These are phyloP conservation scores for Crematogaster levior DNA, from an alignment of 2,888 invertebrate genomes.

Conservation along the genomic window DNA sequence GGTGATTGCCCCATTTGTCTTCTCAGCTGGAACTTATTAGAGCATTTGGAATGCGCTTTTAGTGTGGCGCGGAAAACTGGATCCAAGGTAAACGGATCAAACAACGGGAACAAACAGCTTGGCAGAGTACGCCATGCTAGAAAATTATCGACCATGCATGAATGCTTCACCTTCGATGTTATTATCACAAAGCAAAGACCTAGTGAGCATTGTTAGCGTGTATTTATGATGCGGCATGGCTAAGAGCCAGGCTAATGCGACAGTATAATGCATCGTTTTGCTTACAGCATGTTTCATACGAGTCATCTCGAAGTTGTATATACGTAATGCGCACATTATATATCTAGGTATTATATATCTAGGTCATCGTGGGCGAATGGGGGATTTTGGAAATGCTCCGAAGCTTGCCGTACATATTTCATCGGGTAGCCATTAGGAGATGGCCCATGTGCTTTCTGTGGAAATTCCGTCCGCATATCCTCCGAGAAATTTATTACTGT, in stretches of 20 bases:
- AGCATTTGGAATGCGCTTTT: not conserved
- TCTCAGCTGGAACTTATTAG: conserved; percentile 21
- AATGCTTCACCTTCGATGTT: conserved; percentile 41
- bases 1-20: conserved; percentile 22
- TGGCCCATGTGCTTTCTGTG: not conserved
- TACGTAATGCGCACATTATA: conserved; percentile 35
- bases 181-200: conserved; percentile 61
- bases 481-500: conserved; percentile 37
- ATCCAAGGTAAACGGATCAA: conserved; percentile 17
- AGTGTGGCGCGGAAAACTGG: not conserved
- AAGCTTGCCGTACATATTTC: conserved; percentile 48
- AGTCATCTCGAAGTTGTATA: conserved; percentile 51
- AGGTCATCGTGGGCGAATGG: conserved; percentile 60
- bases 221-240: conserved; percentile 81
- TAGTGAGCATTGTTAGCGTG: conserved; percentile 72
- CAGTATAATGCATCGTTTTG: conserved; percentile 68
- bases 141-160: not conserved
- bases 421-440: conserved; percentile 48
- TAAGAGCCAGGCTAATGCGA: conserved; percentile 79
- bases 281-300: conserved; percentile 46
- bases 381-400: conserved; percentile 58
- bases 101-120: conserved; percentile 5
- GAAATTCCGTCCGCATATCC: conserved; percentile 7
- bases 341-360: too few relatives aligned
- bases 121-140: not conserved